Percentiles rank a stretch among this genome's conserved stretches.
phyloP scores from a whole-genome alignment of 2,113 vertebrate species.

The Myotis davidii region DNA sequence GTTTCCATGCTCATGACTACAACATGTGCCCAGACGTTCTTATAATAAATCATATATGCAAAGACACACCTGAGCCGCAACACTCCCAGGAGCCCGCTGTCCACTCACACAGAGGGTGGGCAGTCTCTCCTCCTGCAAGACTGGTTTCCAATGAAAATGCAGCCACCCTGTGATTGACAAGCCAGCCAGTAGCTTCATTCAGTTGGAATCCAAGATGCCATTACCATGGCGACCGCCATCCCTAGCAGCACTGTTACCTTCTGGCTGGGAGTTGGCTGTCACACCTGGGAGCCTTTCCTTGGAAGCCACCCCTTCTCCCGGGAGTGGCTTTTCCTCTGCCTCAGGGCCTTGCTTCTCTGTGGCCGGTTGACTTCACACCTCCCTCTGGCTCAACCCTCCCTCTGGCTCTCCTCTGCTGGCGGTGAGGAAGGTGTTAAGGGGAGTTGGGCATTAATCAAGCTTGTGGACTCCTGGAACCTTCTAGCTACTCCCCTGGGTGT shows the following conservation, averaged over 20 bases:
- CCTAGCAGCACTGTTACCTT: conserved; percentile 57
- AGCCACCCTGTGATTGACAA: conserved; percentile 58
- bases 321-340: conserved; percentile 58
- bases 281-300: conserved; percentile 65
- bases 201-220: conserved; percentile 62
- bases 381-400: conserved; percentile 6
- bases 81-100: neutral
- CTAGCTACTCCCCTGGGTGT: conserved; percentile 19
- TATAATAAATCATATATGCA: neutral
- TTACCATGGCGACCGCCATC: conserved; percentile 71
- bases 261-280: conserved; percentile 29
- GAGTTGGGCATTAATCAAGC: conserved; percentile 50
- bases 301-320: conserved; percentile 64
- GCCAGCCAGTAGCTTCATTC: conserved; percentile 53
- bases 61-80: conserved; percentile 5
- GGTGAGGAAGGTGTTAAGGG: conserved; percentile 47
- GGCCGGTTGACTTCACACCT: conserved; percentile 35
- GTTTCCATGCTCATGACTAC: neutral
- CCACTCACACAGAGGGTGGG: too few relatives aligned
- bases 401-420: conserved; percentile 61
- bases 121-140: neutral
- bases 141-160: neutral
- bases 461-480: conserved; percentile 39
- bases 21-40: neutral
- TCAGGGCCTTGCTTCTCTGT: conserved; percentile 48